Base-by-base conservation (phyloP, 2,888 invertebrate species). In the Ceraclea dissimilis region DNA sequence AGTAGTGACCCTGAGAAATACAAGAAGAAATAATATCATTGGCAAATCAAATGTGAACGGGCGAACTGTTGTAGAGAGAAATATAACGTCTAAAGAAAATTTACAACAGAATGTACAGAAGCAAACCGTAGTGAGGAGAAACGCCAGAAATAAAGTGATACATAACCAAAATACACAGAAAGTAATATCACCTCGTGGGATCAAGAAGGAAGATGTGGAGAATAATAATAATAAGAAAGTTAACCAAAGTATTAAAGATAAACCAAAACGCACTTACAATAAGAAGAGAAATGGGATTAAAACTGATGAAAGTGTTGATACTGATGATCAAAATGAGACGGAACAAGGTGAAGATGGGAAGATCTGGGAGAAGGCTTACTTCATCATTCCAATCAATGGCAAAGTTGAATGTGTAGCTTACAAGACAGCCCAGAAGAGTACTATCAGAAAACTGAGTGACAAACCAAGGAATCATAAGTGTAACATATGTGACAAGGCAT, bases 401-500 rank as follows among this genome's bases (percentile, higher is more conserved):
- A 16, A 13, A 5, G 13, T 39, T 4, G n/a, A 39, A 16, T 4
- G 5, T 16, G 39, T 39, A 16, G 5, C 13, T 39, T 39, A 39
- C 13, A 39, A 39, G 13, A 18, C 20, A 18, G 4, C 46, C 18
- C 46, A 18, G 16, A 17, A 46, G 18, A 46, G 20, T 13, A 46
- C 19, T 5, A 19, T 19, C 18, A 46, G 18, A 46, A 46, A 46
- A 18, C 4, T 19, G 18, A 46, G 20, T 19, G 19, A 46, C 20
- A 46, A 46, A 19, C 18, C 19, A 8, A 46, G 18, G 46, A 5
- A 46, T 17, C 57, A 61, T 34, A 59, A 55, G 43, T 61, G 61
- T 21, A 55, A 56, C 2, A 50, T 17, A 5, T 88, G 88, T 66
- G 68, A 78, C 2, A 86, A 84, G 70, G 72, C 72, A 46, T 88